A percentile compares a stretch with the other conserved stretches of the same genome.
Conservation (phyloP, 1,140 invertebrate genomes). For the Leptinotarsa undecemlineata region DNA sequence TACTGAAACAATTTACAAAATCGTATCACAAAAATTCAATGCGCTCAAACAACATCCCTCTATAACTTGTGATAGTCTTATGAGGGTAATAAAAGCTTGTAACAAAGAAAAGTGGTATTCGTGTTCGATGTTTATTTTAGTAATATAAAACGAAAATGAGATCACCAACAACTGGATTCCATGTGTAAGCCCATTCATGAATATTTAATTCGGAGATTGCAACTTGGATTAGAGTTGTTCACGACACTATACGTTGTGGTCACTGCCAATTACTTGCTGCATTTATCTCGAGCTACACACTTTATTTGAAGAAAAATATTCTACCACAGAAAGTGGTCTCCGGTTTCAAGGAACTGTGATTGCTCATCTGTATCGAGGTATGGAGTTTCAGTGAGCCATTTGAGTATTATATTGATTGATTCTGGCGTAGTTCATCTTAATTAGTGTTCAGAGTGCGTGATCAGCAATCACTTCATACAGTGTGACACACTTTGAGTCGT, state of each 20-base stretch:
- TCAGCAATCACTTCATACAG: too few species aligned
- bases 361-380: background rate
- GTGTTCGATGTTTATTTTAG: constrained; percentile 15
- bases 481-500: too few species aligned
- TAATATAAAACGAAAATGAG: constrained; percentile 25
- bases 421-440: too few species aligned
- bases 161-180: constrained; percentile 22
- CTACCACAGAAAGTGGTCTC: background rate
- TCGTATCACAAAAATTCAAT: background rate
- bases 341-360: background rate
- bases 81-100: constrained; percentile 4
- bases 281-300: constrained; percentile 13
- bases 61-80: background rate
- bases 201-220: constrained; percentile 32
- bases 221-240: constrained; percentile 17
- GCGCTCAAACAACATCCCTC: background rate
- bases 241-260: constrained; percentile 29
- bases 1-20: background rate
- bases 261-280: constrained; percentile 27
- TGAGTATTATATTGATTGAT: background rate
- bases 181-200: constrained; percentile 31
- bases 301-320: constrained; percentile 10
- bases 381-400: background rate
- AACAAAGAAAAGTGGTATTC: constrained; percentile 16
- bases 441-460: too few species aligned